Evolutionary conservation across 2,113 vertebrate genomes (phyloP).

Genomic region (Atherinomorus stipes): DNA sequence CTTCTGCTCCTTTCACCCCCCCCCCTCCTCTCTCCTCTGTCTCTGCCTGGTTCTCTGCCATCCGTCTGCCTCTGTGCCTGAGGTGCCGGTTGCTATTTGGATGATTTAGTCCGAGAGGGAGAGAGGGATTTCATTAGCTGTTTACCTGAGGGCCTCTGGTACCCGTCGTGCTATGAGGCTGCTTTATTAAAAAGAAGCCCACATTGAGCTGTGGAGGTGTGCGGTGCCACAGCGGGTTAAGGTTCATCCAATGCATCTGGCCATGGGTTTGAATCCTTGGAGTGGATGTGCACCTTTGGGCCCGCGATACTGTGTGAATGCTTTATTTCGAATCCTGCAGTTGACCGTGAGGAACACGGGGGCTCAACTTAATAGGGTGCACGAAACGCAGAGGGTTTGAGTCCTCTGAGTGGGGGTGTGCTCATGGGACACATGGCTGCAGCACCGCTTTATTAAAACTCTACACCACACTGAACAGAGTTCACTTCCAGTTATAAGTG

Average conservation of each 20-base stretch:
- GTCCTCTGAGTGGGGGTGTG: conserved; percentile 25
- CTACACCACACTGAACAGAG: background rate
- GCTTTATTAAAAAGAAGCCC: conserved; percentile 71
- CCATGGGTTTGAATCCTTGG: conserved; percentile 35
- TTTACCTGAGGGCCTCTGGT: conserved; percentile 78
- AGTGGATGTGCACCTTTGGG: conserved; percentile 34
- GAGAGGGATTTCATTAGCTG: conserved; percentile 83
- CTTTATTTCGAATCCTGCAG: conserved; percentile 36
- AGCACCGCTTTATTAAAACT: conserved; percentile 38
- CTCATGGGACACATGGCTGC: background rate
- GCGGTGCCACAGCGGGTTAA: conserved; percentile 47
- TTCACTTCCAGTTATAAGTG: background rate
- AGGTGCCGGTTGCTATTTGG: conserved; percentile 80
- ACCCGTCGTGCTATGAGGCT: conserved; percentile 65
- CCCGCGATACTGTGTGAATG: background rate
- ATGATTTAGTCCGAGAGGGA: conserved; percentile 80
- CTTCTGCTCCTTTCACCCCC: background rate
- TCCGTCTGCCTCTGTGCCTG: conserved; percentile 75
- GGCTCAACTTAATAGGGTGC: conserved; percentile 25
- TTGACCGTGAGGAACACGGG: background rate
- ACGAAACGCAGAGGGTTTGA: conserved; percentile 10
- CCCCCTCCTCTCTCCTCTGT: background rate
- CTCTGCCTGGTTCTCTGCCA: conserved; percentile 63
- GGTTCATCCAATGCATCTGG: conserved; percentile 57
- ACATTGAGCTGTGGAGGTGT: conserved; percentile 37